phyloP scores from a whole-genome alignment of 2,888 invertebrate species.

The Empis livida region DNA sequence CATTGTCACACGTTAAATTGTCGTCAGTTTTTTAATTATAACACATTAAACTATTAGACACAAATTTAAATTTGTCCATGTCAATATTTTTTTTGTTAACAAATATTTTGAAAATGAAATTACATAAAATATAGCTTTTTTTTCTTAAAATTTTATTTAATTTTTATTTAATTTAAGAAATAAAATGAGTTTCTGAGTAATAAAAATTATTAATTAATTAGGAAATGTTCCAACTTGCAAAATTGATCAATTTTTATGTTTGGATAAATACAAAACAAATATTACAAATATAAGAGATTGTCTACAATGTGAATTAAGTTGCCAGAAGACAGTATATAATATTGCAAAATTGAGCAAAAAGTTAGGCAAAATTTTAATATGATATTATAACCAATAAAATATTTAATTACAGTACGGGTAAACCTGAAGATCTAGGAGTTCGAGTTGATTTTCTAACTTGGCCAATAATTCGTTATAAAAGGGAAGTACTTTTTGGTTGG shows the following conservation, averaged over 20 bases:
- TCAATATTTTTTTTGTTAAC: too few species aligned
- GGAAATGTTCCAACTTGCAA: conserved; percentile 46
- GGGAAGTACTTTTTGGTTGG: conserved; percentile 74
- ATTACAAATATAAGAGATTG: conserved; percentile 50
- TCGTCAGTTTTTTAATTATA: too few species aligned
- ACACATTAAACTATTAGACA: too few species aligned
- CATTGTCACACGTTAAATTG: too few species aligned
- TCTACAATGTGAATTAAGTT: conserved; percentile 53
- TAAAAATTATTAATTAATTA: conserved; percentile 13
- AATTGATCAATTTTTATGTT: conserved; percentile 45
- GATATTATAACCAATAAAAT: background rate
- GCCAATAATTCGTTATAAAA: conserved; percentile 61
- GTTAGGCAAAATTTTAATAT: background rate
- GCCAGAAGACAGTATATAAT: conserved; percentile 62
- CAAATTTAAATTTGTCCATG: too few species aligned
- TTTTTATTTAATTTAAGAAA: too few species aligned
- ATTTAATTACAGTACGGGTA: conserved; percentile 15
- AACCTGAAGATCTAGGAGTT: conserved; percentile 21
- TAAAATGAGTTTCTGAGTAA: too few species aligned
- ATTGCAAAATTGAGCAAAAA: conserved; percentile 54
- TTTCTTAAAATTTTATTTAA: too few species aligned
- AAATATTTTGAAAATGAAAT: too few species aligned
- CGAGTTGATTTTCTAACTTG: conserved; percentile 55
- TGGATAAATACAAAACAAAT: conserved; percentile 39
- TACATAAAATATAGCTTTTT: too few species aligned